phyloP scores from a whole-genome alignment of 2,888 invertebrate genomes.

The Pyrrhosoma nymphula region DNA sequence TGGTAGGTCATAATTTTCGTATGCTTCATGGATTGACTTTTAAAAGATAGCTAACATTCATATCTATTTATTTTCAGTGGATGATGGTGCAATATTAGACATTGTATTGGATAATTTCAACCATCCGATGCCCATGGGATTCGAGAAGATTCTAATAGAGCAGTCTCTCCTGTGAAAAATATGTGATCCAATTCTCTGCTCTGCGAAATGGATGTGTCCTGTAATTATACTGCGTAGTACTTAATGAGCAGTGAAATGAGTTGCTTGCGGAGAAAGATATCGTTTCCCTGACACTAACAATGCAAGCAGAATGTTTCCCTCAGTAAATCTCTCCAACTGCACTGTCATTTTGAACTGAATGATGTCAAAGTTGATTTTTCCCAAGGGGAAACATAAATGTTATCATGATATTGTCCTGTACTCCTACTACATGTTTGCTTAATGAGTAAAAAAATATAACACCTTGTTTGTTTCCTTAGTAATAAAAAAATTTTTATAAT shows the following conservation, averaged over 20 bases:
- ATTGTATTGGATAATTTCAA: conserved; percentile 94
- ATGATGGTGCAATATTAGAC: conserved; percentile 98
- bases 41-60: neutral
- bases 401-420: neutral
- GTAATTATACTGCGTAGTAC: neutral
- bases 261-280: neutral
- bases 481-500: neutral
- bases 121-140: conserved; percentile 91
- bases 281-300: neutral
- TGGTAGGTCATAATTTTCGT: conserved; percentile 82
- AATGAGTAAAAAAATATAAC: neutral
- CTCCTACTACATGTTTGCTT: conserved; percentile 14
- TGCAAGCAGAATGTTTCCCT: neutral
- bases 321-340: neutral
- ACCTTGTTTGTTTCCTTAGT: neutral
- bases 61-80: conserved; percentile 84
- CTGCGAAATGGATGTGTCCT: neutral
- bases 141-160: conserved; percentile 97
- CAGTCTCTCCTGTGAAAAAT: conserved; percentile 92
- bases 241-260: neutral
- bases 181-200: neutral
- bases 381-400: neutral
- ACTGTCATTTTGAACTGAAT: neutral
- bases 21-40: conserved; percentile 62
- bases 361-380: neutral